Evolutionary conservation across 1,140 invertebrate species (phyloP).

Genomic region (Nixonia krombeini): DNA sequence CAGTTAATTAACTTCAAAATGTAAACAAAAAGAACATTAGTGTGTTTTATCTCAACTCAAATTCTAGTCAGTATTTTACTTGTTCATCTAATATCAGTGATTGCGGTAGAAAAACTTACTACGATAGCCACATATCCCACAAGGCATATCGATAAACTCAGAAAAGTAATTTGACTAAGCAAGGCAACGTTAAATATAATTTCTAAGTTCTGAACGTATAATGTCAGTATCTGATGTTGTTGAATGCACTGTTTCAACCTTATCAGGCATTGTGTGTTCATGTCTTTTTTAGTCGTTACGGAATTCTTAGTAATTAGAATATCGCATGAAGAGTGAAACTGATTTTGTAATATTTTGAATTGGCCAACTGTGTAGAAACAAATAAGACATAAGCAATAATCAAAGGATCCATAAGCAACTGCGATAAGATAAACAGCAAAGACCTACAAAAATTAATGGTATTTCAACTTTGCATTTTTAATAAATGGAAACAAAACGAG

Average conservation of each 20-base stretch:
- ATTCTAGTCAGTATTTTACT: no score
- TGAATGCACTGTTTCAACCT: constrained; percentile 5
- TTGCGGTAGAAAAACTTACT: constrained; percentile 25
- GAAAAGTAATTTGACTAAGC: constrained; percentile 15
- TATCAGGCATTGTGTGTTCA: not conserved
- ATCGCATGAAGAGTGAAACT: not conserved
- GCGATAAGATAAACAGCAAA: constrained; percentile 5
- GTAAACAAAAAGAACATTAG: no score
- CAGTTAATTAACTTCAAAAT: no score
- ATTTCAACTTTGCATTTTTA: no score
- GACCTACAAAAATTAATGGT: not conserved
- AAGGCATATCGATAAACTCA: constrained; percentile 21
- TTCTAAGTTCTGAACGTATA: constrained; percentile 18
- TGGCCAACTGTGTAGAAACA: constrained; percentile 8
- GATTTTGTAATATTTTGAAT: constrained; percentile 16
- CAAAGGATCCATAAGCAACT: constrained; percentile 12
- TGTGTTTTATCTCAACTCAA: no score
- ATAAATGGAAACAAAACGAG: no score
- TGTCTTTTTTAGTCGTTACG: no score
- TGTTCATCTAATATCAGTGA: no score
- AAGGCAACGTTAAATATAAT: constrained; percentile 14
- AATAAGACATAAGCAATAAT: constrained; percentile 15
- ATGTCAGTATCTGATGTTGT: constrained; percentile 12
- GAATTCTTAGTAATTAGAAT: no score
- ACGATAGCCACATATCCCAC: constrained; percentile 18